Conservation (phyloP, 2,888 invertebrate genomes). For the Scaptomyza parva region DNA sequence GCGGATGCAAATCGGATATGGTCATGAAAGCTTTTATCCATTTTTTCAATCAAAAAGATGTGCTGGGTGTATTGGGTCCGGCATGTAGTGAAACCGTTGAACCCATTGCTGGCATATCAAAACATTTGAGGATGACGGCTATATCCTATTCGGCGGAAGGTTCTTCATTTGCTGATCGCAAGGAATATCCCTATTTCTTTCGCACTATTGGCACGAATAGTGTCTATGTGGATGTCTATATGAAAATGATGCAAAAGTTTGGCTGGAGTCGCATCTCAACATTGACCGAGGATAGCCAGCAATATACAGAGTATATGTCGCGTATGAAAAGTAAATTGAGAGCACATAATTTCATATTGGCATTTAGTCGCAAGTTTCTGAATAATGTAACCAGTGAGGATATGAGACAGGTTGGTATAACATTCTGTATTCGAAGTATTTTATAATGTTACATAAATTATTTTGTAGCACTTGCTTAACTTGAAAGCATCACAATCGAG, state of each 20-base stretch:
- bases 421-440: too few species aligned
- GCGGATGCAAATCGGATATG: slow-evolving; percentile 89
- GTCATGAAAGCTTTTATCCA: slow-evolving; percentile 92
- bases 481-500: slow-evolving; percentile 88
- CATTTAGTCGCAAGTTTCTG: slow-evolving; percentile 89
- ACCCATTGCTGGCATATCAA: slow-evolving; percentile 91
- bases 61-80: slow-evolving; percentile 91
- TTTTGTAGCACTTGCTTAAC: slow-evolving; percentile 87
- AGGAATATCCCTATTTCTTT: slow-evolving; percentile 91
- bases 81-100: slow-evolving; percentile 93
- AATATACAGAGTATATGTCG: slow-evolving; percentile 91
- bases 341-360: slow-evolving; percentile 87
- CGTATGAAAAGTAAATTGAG: slow-evolving; percentile 89
- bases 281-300: slow-evolving; percentile 91
- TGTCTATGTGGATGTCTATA: slow-evolving; percentile 87
- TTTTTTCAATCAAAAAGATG: slow-evolving; percentile 86
- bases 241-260: slow-evolving; percentile 86
- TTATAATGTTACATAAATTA: too few species aligned
- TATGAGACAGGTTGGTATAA: slow-evolving; percentile 45
- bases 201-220: slow-evolving; percentile 92
- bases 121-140: slow-evolving; percentile 89
- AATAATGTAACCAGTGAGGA: slow-evolving; percentile 76
- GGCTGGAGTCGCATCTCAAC: slow-evolving; percentile 91
- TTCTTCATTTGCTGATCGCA: slow-evolving; percentile 88
- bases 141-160: slow-evolving; percentile 93